phyloP scores from a whole-genome alignment of 2,797 vertebrate species.

The Falco novaeseelandiae region DNA sequence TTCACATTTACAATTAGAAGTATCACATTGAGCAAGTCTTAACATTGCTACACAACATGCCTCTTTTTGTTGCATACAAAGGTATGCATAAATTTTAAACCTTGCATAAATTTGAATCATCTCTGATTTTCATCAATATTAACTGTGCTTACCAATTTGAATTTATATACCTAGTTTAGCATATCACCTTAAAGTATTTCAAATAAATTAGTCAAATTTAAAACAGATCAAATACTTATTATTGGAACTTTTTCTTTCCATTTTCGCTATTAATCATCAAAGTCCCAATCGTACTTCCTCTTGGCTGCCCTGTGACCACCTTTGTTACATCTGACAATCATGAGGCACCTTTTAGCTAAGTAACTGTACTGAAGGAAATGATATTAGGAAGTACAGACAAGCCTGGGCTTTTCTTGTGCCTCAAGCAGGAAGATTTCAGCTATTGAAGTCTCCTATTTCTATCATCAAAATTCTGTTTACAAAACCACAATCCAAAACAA shows the following conservation, averaged over 20 bases:
- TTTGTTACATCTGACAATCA: not conserved
- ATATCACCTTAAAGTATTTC: not conserved
- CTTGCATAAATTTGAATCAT: not conserved
- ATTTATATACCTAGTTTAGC: not conserved
- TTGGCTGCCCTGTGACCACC: not conserved
- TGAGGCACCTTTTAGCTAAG: not conserved
- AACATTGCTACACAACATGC: not conserved
- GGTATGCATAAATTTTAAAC: not conserved
- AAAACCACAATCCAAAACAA: not conserved
- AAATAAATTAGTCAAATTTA: not conserved
- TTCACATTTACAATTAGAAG: not conserved
- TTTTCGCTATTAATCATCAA: not conserved
- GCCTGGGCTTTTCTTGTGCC: not conserved
- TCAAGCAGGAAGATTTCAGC: not conserved
- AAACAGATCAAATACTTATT: not conserved
- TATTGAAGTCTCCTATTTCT: not conserved
- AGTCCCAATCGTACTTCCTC: not conserved
- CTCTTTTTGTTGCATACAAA: not conserved
- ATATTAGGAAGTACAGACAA: not conserved
- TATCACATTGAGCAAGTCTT: not conserved
- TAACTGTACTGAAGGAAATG: not conserved
- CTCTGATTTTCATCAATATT: not conserved
- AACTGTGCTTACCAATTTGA: not conserved
- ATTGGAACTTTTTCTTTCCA: not conserved
- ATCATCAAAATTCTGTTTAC: not conserved